Conservation (phyloP, 92 coral and sea anemone genomes). For the Umimayanthus chanpuru region DNA sequence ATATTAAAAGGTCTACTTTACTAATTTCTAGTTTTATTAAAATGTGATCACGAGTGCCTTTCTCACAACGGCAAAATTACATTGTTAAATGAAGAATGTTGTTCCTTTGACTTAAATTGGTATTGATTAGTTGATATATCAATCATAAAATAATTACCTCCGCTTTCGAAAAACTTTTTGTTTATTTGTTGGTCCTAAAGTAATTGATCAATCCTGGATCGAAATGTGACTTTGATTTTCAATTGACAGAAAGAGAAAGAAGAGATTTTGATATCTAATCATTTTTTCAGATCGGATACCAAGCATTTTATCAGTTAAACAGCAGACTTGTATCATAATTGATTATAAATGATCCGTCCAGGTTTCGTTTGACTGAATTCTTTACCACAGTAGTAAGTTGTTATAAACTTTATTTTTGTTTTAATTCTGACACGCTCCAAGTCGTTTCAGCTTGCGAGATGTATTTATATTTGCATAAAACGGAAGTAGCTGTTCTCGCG, state of each 20-base stretch:
- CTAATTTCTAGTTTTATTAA: too few relatives aligned
- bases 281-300: not conserved
- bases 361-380: too few relatives aligned
- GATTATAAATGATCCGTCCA: not conserved
- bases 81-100: too few relatives aligned
- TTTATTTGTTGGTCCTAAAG: not conserved
- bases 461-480: constrained; percentile 5
- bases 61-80: too few relatives aligned
- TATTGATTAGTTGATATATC: too few relatives aligned
- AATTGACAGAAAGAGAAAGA: not conserved
- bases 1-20: too few relatives aligned
- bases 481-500: not conserved
- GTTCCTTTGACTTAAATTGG: too few relatives aligned
- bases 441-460: not conserved
- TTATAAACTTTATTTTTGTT: too few relatives aligned
- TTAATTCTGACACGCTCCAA: not conserved
- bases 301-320: not conserved
- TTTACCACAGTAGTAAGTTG: not conserved
- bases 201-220: not conserved
- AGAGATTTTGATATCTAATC: not conserved
- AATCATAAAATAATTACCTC: too few relatives aligned
- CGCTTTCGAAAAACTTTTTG: not conserved
- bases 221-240: not conserved
- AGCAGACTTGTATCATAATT: not conserved
- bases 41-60: too few relatives aligned